Conservation (phyloP, 2,113 vertebrate species). For the Sarotherodon lohbergeri region DNA sequence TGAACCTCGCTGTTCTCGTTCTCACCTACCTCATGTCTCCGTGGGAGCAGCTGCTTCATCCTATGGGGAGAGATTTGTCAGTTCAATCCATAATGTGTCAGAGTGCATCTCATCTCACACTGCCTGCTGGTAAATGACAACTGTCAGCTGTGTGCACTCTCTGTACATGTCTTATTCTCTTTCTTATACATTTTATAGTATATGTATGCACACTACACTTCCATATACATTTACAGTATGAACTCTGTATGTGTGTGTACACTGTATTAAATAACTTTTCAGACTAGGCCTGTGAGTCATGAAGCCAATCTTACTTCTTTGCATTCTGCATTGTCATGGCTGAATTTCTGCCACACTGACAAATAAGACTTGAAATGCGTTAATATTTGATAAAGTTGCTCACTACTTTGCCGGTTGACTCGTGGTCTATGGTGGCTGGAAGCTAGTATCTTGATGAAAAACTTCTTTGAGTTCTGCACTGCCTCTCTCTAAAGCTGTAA, state of each 20-base stretch:
- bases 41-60: background rate
- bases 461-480: background rate
- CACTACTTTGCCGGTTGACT: background rate
- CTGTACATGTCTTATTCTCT: background rate
- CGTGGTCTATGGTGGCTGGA: background rate
- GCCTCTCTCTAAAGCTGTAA: slow-evolving; percentile 4
- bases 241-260: background rate
- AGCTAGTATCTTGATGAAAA: slow-evolving; percentile 35
- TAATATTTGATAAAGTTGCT: slow-evolving; percentile 58
- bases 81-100: slow-evolving; percentile 18
- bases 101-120: slow-evolving; percentile 4
- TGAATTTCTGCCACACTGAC: background rate
- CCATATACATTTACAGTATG: background rate
- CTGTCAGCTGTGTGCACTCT: background rate
- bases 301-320: background rate
- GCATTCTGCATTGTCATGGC: slow-evolving; percentile 1
- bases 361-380: slow-evolving; percentile 13
- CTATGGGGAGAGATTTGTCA: background rate
- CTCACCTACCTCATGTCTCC: background rate
- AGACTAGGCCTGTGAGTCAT: background rate
- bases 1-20: background rate
- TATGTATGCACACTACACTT: background rate
- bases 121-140: slow-evolving; percentile 15
- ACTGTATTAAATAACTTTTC: background rate
- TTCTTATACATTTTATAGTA: background rate